Conservation (phyloP, 2,888 invertebrate genomes). For the Eurytoma adleriae region DNA sequence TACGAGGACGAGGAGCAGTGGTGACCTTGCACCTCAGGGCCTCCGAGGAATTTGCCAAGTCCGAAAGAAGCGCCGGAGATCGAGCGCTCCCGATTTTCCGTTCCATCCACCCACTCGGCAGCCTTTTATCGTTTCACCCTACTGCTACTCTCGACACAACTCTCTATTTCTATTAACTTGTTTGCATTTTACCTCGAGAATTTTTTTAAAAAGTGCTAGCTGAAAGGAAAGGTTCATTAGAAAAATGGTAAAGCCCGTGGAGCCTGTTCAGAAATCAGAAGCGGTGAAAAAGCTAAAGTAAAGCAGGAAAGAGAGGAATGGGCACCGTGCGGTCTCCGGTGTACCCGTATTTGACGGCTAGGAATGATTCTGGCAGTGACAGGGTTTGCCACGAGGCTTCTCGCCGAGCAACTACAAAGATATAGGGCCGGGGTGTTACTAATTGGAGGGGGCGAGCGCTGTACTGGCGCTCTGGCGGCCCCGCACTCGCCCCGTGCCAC, state of each 20-base stretch:
- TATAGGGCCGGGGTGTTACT: conserved; percentile 71
- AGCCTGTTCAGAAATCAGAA: neutral
- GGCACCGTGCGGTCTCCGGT: conserved; percentile 15
- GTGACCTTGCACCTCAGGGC: conserved; percentile 24
- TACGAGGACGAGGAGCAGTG: neutral
- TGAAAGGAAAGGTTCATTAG: no score
- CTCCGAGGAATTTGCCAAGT: neutral
- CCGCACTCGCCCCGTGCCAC: no score
- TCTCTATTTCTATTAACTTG: no score
- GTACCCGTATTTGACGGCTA: conserved; percentile 30
- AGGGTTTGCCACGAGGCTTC: conserved; percentile 41
- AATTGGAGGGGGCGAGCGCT: conserved; percentile 72
- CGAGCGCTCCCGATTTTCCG: neutral
- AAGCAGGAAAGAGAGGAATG: neutral
- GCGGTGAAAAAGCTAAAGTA: conserved; percentile 14
- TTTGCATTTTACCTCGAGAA: no score
- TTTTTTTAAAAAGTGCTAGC: no score
- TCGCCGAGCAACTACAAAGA: conserved; percentile 55
- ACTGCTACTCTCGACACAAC: no score
- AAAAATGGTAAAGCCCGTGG: no score
- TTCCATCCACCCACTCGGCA: no score
- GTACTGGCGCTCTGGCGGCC: conserved; percentile 49
- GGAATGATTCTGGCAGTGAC: conserved; percentile 64
- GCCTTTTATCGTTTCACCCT: no score
- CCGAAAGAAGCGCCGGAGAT: neutral